Evolutionary conservation across 2,888 invertebrate genomes (phyloP).

Genomic region (Trichogramma dendrolimi): DNA sequence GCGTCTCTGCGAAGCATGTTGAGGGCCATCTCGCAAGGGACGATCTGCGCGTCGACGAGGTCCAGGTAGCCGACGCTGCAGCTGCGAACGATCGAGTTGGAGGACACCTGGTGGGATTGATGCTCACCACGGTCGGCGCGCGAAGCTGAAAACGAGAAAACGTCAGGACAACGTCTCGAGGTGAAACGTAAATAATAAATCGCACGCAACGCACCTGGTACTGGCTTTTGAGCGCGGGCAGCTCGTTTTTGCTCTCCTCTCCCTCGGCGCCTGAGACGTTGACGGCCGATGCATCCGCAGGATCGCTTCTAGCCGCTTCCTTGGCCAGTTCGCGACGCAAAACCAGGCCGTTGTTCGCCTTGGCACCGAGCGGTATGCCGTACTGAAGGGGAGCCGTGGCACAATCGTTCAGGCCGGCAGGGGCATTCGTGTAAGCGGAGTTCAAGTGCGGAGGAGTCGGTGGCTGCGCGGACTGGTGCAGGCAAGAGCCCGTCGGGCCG

Average conservation of each 20-base stretch:
- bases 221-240: slow-evolving; percentile 24
- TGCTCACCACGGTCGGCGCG: slow-evolving; percentile 62
- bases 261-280: slow-evolving; percentile 11
- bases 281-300: not conserved
- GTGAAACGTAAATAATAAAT: not conserved
- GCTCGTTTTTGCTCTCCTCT: slow-evolving; percentile 21
- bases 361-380: too few species aligned
- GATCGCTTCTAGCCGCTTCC: not conserved
- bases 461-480: slow-evolving; percentile 5
- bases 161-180: not conserved
- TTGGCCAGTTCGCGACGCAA: not conserved
- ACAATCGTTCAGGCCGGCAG: too few species aligned
- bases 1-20: slow-evolving; percentile 70
- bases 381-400: not conserved
- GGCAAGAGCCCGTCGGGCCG: not conserved
- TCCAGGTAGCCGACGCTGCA: slow-evolving; percentile 87
- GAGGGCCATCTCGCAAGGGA: slow-evolving; percentile 70
- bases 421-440: slow-evolving; percentile 38
- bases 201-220: slow-evolving; percentile 13
- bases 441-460: not conserved
- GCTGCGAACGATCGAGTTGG: slow-evolving; percentile 74
- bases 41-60: slow-evolving; percentile 70
- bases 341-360: not conserved
- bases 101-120: slow-evolving; percentile 59
- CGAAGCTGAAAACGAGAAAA: slow-evolving; percentile 23